Evolutionary conservation across 2,113 vertebrate genomes (phyloP).

Genomic region (Pantherophis guttatus): DNA sequence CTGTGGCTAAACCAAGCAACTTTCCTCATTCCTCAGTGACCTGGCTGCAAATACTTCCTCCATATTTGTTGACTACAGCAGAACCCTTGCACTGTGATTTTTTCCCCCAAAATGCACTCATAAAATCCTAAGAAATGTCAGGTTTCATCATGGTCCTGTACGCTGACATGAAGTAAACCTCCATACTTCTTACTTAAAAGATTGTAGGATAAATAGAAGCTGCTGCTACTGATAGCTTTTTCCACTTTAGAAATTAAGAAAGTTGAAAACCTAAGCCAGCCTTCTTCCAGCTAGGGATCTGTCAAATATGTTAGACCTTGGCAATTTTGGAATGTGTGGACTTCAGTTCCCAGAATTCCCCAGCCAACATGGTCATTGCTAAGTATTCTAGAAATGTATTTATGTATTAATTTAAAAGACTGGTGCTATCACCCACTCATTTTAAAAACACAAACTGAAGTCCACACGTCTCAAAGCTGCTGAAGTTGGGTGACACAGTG

Average conservation of each 20-base stretch:
- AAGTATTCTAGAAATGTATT: background rate
- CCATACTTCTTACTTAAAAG: background rate
- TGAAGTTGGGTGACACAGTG: background rate
- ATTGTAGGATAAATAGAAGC: background rate
- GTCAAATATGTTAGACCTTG: background rate
- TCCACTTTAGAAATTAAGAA: constrained; percentile 45
- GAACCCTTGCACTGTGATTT: constrained; percentile 53
- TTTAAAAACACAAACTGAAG: background rate
- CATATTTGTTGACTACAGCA: constrained; percentile 43
- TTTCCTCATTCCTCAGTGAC: background rate
- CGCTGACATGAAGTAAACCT: background rate
- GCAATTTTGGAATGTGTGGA: background rate
- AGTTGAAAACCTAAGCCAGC: background rate
- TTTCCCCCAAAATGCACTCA: constrained; percentile 29
- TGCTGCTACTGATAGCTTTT: background rate
- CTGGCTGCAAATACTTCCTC: background rate
- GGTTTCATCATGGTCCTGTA: too few species aligned
- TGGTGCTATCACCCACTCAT: background rate
- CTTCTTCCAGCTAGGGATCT: background rate
- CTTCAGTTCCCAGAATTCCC: background rate
- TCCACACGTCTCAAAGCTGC: background rate
- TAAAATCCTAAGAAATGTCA: constrained; percentile 23
- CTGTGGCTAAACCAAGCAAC: background rate
- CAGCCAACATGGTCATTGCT: background rate
- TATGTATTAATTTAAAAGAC: background rate